Conservation (phyloP, 2,113 vertebrate genomes). For the Muntiacus reevesi region DNA sequence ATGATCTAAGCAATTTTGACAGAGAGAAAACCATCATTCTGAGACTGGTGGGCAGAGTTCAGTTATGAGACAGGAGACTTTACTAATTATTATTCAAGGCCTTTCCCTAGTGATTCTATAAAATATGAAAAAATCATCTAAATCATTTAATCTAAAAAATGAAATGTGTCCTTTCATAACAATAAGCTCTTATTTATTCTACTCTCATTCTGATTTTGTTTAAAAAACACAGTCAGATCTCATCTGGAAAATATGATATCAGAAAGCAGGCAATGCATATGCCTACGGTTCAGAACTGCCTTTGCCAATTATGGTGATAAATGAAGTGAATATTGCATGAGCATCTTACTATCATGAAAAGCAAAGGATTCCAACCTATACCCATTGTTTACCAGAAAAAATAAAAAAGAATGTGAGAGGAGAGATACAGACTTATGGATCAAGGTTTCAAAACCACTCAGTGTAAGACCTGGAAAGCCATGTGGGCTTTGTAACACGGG, state of each 20-base stretch:
- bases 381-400: background rate
- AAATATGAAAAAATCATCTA: background rate
- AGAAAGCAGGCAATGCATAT: background rate
- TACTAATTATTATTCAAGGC: background rate
- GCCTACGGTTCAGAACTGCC: background rate
- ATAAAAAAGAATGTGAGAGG: background rate
- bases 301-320: background rate
- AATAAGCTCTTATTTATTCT: background rate
- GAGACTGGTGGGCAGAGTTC: background rate
- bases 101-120: background rate
- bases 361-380: no score
- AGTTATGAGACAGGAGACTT: background rate
- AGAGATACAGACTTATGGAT: background rate
- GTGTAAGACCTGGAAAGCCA: background rate
- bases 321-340: rapidly evolving
- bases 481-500: rapidly evolving
- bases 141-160: background rate
- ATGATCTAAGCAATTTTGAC: background rate
- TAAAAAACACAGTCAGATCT: background rate
- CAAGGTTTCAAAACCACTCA: background rate
- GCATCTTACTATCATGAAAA: rapidly evolving
- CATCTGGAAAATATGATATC: background rate
- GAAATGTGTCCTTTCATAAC: background rate
- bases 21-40: background rate
- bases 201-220: background rate